Conservation (phyloP, 1,140 invertebrate genomes). For the Leptinotarsa undecemlineata region DNA sequence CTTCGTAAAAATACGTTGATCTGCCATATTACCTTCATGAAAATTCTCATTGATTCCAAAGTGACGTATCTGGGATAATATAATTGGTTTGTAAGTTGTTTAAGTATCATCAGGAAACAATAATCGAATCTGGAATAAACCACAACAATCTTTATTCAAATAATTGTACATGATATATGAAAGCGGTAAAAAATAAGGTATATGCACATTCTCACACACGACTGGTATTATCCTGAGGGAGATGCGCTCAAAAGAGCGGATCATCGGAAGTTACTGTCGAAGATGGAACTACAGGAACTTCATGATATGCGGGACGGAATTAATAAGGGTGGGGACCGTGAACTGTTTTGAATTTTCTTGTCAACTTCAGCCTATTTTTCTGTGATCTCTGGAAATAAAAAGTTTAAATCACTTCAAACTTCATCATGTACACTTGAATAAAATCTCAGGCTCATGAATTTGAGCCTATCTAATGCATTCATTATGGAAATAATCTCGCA, state of each 20-base stretch:
- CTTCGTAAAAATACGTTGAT: no score
- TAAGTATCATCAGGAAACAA: no score
- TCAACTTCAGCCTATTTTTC: slow-evolving; percentile 55
- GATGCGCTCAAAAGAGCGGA: no score
- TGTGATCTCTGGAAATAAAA: slow-evolving; percentile 56
- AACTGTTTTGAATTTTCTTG: slow-evolving; percentile 57
- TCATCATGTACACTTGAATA: not conserved
- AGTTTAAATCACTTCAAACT: not conserved
- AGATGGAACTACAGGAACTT: no score
- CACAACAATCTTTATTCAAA: not conserved
- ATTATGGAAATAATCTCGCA: no score
- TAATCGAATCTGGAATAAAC: not conserved
- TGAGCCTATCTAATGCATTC: no score
- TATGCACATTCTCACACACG: not conserved
- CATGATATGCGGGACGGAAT: not conserved
- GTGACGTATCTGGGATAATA: no score
- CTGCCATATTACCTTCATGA: no score
- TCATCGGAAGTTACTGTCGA: no score
- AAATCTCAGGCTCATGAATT: not conserved
- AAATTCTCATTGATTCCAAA: no score
- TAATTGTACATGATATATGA: not conserved
- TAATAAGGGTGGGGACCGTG: slow-evolving; percentile 50
- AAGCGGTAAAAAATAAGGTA: not conserved
- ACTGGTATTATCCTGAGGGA: no score
- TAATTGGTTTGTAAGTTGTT: no score